A percentile compares a stretch with the other conserved stretches of the same genome.
Conservation (phyloP, 2,113 vertebrate genomes). For the Cottus gobio region DNA sequence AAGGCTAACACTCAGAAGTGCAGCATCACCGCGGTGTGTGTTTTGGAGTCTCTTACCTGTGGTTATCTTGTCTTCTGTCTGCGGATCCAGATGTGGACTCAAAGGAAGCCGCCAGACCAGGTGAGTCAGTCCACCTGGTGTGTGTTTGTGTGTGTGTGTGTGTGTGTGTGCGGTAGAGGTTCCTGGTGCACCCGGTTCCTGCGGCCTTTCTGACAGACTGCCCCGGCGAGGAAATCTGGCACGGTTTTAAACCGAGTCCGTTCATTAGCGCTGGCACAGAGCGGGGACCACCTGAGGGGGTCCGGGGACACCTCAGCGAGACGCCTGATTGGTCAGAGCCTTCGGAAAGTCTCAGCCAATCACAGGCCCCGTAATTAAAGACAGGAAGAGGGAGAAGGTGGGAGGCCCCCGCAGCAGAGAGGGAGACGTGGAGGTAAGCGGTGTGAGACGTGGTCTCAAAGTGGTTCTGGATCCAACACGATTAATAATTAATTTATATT, state of each 20-base stretch:
- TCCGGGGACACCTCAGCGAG: conserved; percentile 40
- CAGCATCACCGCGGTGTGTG: too few relatives aligned
- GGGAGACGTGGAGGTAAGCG: conserved; percentile 54
- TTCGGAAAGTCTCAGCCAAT: conserved; percentile 67
- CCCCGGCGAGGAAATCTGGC: conserved; percentile 11
- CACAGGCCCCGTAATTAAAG: conserved; percentile 69
- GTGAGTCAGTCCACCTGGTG: conserved; percentile 25
- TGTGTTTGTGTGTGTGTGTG: conserved; percentile 36
- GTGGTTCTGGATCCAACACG: not conserved
- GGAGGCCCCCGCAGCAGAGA: conserved; percentile 6
- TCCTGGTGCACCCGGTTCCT: conserved; percentile 49
- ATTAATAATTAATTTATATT: not conserved
- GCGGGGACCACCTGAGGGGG: conserved; percentile 63
- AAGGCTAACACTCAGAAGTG: too few relatives aligned
- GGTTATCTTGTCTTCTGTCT: conserved; percentile 15
- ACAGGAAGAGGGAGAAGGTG: conserved; percentile 42
- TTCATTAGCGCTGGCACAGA: conserved; percentile 48
- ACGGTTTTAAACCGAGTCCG: conserved; percentile 77
- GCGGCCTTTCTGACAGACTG: conserved; percentile 66
- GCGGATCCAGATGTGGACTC: conserved; percentile 48
- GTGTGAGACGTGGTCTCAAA: not conserved
- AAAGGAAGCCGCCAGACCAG: conserved; percentile 10
- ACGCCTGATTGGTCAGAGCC: conserved; percentile 70
- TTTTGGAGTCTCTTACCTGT: conserved; percentile 66
- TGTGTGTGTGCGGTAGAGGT: conserved; percentile 30